These are phyloP conservation scores for Mongoloraphidia duomilia DNA, from an alignment of 2,888 invertebrate genomes.

Conservation along the genomic window DNA sequence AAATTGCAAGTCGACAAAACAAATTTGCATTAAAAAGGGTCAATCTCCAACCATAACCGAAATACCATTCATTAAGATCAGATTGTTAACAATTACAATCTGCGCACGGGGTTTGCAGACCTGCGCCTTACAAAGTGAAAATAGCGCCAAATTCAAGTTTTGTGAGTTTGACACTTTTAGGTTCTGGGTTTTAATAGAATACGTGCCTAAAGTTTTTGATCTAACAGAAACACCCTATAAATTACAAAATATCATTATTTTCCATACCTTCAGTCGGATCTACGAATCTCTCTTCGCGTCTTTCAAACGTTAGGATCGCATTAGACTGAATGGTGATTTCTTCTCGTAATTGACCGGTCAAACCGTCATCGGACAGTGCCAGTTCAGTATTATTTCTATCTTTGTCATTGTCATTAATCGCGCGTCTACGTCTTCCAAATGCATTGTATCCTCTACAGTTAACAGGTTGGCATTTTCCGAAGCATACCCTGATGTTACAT, in stretches of 20 bases:
- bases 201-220: background rate
- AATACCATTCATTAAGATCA: too few relatives aligned
- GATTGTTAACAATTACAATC: too few relatives aligned
- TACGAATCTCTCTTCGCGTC: slow-evolving; percentile 62
- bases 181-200: too few relatives aligned
- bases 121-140: too few relatives aligned
- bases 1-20: too few relatives aligned
- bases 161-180: too few relatives aligned
- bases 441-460: slow-evolving; percentile 86
- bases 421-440: slow-evolving; percentile 67
- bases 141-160: too few relatives aligned
- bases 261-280: slow-evolving; percentile 62
- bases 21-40: too few relatives aligned
- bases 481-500: slow-evolving; percentile 88
- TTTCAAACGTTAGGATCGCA: slow-evolving; percentile 78
- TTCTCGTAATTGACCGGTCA: slow-evolving; percentile 73
- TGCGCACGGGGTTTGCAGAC: too few relatives aligned
- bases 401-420: slow-evolving; percentile 32
- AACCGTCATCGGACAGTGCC: slow-evolving; percentile 38
- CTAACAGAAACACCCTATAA: background rate
- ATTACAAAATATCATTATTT: background rate
- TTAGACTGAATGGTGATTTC: slow-evolving; percentile 89
- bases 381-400: slow-evolving; percentile 40
- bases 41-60: too few relatives aligned
- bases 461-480: slow-evolving; percentile 88